Evolutionary conservation across 2,888 invertebrate species (phyloP).

Genomic region (Mayetiola destructor): DNA sequence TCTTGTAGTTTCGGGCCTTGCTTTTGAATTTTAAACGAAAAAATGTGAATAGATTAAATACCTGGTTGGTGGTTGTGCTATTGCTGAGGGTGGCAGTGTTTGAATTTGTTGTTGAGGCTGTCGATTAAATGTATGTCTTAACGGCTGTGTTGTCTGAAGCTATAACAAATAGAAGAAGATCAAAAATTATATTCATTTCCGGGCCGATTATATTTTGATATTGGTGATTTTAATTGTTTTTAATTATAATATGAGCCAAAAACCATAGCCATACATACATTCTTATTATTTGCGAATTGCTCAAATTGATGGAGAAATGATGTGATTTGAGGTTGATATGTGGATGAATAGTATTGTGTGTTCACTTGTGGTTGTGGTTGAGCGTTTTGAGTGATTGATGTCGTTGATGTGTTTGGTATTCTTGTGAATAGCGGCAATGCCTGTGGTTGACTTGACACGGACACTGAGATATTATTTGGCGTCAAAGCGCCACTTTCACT

Average conservation of each 20-base stretch:
- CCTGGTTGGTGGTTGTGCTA: background rate
- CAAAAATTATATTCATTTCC: too few species aligned
- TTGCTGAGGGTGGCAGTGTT: background rate
- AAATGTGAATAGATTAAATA: too few species aligned
- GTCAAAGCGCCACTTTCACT: background rate
- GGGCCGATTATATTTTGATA: background rate
- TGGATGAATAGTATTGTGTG: conserved; percentile 1
- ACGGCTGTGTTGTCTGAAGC: background rate
- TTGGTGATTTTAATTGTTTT: background rate
- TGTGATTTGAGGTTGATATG: conserved; percentile 7
- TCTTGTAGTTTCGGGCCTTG: too few species aligned
- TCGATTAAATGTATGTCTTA: background rate
- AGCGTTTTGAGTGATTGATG: background rate
- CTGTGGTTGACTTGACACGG: background rate
- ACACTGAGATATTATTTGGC: background rate
- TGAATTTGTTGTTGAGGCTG: background rate
- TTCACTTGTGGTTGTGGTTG: background rate
- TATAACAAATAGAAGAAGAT: too few species aligned
- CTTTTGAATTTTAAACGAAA: too few species aligned
- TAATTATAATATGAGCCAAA: background rate
- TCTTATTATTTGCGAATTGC: conserved; percentile 2
- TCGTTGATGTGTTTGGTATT: conserved; percentile 1
- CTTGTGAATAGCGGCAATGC: conserved; percentile 1
- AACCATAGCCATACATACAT: background rate
- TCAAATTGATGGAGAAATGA: conserved; percentile 9